Conservation (phyloP, 2,113 vertebrate genomes). For the Mobula hypostoma region DNA sequence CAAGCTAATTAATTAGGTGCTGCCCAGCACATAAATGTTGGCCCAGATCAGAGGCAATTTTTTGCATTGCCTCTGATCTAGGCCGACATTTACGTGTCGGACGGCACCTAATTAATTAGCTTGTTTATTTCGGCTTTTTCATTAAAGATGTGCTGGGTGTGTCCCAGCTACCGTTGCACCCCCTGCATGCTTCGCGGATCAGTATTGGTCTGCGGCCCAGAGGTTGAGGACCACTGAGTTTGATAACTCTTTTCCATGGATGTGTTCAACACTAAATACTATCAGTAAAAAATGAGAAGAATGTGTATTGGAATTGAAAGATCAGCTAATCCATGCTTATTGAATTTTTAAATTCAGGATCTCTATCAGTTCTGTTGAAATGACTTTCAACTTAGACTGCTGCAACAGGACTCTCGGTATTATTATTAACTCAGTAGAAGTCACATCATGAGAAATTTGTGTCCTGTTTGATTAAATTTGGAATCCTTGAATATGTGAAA, state of each 20-base stretch:
- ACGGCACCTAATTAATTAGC: too few relatives aligned
- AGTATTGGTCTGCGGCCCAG: too few relatives aligned
- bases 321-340: neutral
- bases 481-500: neutral
- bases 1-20: too few relatives aligned
- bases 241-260: neutral
- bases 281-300: neutral
- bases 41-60: too few relatives aligned
- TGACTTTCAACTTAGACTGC: neutral
- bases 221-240: neutral
- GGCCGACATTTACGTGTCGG: too few relatives aligned
- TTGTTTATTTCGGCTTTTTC: too few relatives aligned
- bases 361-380: neutral
- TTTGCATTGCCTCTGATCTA: too few relatives aligned
- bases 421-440: neutral
- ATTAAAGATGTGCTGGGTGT: too few relatives aligned
- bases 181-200: too few relatives aligned
- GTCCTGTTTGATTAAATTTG: constrained; percentile 4
- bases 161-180: too few relatives aligned
- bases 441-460: neutral
- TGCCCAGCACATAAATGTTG: too few relatives aligned
- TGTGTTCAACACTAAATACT: neutral
- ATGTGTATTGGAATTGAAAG: neutral
- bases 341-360: neutral
- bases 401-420: neutral